These are phyloP conservation scores for Gambusia affinis DNA, from an alignment of 2,113 vertebrate species.

Conservation along the genomic window DNA sequence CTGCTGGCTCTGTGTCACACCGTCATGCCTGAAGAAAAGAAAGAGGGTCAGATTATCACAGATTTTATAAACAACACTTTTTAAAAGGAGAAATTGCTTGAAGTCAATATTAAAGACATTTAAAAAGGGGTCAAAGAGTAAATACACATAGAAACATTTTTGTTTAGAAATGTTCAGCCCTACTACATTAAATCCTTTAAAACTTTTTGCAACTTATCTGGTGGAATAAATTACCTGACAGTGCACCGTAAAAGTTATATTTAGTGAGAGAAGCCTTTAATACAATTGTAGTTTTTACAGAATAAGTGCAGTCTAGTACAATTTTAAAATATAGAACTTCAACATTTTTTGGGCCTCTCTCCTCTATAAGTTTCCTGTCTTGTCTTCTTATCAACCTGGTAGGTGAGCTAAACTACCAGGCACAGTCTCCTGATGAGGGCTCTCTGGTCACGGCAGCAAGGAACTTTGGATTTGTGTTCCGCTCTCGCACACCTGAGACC, in stretches of 20 bases:
- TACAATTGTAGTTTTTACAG: too few relatives aligned
- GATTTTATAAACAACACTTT: background rate
- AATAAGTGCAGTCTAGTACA: too few relatives aligned
- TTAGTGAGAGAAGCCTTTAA: too few relatives aligned
- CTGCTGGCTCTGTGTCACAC: slow-evolving; percentile 93
- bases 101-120: background rate
- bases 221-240: too few relatives aligned
- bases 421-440: slow-evolving; percentile 97
- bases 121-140: background rate
- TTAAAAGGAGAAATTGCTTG: background rate
- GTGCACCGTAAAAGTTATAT: too few relatives aligned
- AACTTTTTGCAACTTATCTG: too few relatives aligned
- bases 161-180: too few relatives aligned
- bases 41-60: slow-evolving; percentile 72
- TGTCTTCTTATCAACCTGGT: background rate
- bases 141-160: background rate
- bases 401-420: slow-evolving; percentile 92
- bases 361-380: background rate
- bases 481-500: slow-evolving; percentile 86
- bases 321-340: too few relatives aligned
- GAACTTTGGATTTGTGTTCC: slow-evolving; percentile 95
- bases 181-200: too few relatives aligned
- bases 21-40: slow-evolving; percentile 93
- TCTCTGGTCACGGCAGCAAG: slow-evolving; percentile 95
- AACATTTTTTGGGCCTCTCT: background rate